These are phyloP conservation scores for Adelognathus sp. DNA, from an alignment of 2,888 invertebrate species.

Conservation along the genomic window DNA sequence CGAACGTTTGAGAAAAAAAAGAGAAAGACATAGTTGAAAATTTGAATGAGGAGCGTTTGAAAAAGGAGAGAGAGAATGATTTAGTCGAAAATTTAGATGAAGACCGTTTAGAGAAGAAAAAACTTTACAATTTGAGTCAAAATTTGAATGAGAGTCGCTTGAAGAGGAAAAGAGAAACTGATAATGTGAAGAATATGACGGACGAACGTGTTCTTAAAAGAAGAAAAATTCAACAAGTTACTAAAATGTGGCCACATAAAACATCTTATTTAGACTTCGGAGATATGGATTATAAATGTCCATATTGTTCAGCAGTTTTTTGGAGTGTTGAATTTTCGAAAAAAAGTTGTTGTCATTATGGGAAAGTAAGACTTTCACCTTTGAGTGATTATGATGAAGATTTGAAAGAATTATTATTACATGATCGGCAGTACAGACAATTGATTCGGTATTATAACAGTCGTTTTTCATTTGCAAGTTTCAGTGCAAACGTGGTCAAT, in stretches of 20 bases:
- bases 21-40: no score
- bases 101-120: neutral
- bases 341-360: conserved; percentile 48
- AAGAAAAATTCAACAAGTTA: neutral
- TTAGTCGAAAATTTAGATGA: neutral
- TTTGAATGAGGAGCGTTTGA: no score
- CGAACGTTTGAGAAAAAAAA: no score
- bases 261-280: conserved; percentile 39
- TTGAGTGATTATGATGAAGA: conserved; percentile 34
- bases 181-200: neutral
- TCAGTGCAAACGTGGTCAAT: conserved; percentile 40
- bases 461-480: conserved; percentile 24
- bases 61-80: neutral
- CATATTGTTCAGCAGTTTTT: conserved; percentile 36
- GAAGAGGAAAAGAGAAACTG: neutral
- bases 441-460: no score
- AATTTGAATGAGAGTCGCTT: neutral
- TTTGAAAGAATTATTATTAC: conserved; percentile 44
- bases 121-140: neutral
- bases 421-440: conserved; percentile 42
- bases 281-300: conserved; percentile 36
- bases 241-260: neutral
- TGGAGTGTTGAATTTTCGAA: conserved; percentile 38
- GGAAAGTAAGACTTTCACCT: conserved; percentile 41
- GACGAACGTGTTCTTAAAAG: neutral